phyloP scores from a whole-genome alignment of 1,140 invertebrate genomes.

The Pseudomyrmex pallidus region DNA sequence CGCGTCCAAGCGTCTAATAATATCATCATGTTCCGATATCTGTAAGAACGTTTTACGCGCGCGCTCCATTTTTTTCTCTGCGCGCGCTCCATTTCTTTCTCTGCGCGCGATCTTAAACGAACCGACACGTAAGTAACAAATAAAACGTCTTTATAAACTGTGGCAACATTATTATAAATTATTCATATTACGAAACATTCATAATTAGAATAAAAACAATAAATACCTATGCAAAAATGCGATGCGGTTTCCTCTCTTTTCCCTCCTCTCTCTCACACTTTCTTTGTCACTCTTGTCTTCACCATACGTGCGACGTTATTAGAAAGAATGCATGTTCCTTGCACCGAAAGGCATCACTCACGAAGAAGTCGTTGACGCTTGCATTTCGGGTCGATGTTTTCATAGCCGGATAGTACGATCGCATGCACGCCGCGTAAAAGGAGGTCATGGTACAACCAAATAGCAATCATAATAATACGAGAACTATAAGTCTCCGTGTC shows the following conservation, averaged over 20 bases:
- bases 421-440: conserved; percentile 81
- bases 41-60: not conserved
- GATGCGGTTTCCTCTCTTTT: not conserved
- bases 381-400: conserved; percentile 83
- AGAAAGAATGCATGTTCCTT: not conserved
- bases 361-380: conserved; percentile 72
- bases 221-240: not conserved
- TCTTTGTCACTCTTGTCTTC: not conserved
- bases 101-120: not conserved
- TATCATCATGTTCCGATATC: conserved; percentile 36
- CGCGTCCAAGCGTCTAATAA: conserved; percentile 46
- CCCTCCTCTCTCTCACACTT: not conserved
- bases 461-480: conserved; percentile 81
- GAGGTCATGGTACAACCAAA: conserved; percentile 85
- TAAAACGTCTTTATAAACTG: no score
- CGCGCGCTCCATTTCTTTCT: not conserved
- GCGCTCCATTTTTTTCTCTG: not conserved
- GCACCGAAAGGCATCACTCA: conserved; percentile 42
- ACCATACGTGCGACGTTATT: not conserved
- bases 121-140: no score
- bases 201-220: not conserved
- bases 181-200: not conserved
- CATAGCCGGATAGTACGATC: conserved; percentile 82
- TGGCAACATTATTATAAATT: not conserved
- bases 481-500: conserved; percentile 76